Conservation (phyloP, 2,113 vertebrate species). For the Pagrus major region DNA sequence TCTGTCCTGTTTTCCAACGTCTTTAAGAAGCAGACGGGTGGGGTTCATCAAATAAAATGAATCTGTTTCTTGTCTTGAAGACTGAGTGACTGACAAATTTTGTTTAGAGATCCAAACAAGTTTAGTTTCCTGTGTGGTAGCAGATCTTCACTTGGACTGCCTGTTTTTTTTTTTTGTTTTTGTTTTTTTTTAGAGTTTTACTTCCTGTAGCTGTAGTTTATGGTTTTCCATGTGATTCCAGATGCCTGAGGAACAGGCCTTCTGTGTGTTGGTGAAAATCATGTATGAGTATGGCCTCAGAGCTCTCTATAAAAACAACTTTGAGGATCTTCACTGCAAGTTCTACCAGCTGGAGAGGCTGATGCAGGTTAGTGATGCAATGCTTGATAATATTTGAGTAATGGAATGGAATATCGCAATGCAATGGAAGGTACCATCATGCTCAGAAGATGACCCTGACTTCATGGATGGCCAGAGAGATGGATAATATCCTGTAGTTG, state of each 20-base stretch:
- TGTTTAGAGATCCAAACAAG: not conserved
- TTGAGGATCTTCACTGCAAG: slow-evolving; percentile 99
- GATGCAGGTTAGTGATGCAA: slow-evolving; percentile 88
- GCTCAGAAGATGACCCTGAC: not conserved
- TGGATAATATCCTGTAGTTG: not conserved
- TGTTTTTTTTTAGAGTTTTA: not conserved
- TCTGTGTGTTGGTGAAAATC: slow-evolving; percentile 97
- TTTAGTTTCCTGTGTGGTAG: not conserved
- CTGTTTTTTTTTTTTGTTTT: too few species aligned
- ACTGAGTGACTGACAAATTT: not conserved
- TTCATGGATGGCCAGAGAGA: not conserved
- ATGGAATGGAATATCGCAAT: not conserved
- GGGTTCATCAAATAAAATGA: slow-evolving; percentile 1
- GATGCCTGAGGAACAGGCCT: slow-evolving; percentile 99
- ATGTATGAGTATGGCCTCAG: slow-evolving; percentile 96
- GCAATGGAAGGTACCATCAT: not conserved
- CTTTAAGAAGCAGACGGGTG: not conserved
- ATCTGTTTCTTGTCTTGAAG: slow-evolving; percentile 17
- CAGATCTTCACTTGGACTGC: not conserved
- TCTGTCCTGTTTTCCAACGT: not conserved
- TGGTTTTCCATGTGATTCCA: slow-evolving; percentile 69
- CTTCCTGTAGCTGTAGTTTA: not conserved
- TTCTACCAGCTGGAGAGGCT: slow-evolving; percentile 97
- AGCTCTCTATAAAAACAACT: slow-evolving; percentile 97
- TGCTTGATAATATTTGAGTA: not conserved